Evolutionary conservation across 2,888 invertebrate genomes (phyloP).

Genomic region (Volucella zonaria): DNA sequence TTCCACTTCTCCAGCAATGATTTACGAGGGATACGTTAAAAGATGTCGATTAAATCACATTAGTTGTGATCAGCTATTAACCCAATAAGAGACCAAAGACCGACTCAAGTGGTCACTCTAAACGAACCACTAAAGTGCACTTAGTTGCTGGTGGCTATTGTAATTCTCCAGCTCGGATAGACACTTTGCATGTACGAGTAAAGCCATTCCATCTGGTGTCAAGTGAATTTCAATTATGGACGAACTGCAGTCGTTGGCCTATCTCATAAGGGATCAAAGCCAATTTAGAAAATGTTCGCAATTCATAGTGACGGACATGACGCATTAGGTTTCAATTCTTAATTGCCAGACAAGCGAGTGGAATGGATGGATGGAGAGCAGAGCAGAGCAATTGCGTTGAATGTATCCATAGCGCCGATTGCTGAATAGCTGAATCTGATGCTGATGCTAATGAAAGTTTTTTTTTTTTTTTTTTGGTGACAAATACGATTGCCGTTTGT

Average conservation of each 20-base stretch:
- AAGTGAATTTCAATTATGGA: conserved; percentile 53
- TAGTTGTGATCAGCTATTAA: conserved; percentile 52
- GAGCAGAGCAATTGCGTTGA: conserved; percentile 26
- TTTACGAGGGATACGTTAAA: conserved; percentile 16
- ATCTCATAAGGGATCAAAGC: conserved; percentile 10
- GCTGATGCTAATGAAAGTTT: conserved; percentile 43
- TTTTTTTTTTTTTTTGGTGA: conserved; percentile 22
- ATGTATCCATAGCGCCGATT: conserved; percentile 60
- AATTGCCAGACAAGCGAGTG: conserved; percentile 48
- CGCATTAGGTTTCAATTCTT: conserved; percentile 58
- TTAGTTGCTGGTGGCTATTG: conserved; percentile 19
- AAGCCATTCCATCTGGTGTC: conserved; percentile 35
- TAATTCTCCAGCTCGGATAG: neutral
- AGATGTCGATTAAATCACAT: conserved; percentile 52
- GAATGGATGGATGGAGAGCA: neutral
- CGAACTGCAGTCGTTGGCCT: neutral
- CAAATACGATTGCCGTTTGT: neutral
- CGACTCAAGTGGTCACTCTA: conserved; percentile 14
- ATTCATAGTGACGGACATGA: conserved; percentile 46
- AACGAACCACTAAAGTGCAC: neutral
- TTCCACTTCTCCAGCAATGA: neutral
- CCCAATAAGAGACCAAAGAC: conserved; percentile 15
- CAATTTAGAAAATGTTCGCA: conserved; percentile 49
- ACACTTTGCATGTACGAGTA: conserved; percentile 11
- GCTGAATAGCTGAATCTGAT: conserved; percentile 1